Conservation (phyloP, 2,888 invertebrate genomes). For the Mythimna albipuncta region DNA sequence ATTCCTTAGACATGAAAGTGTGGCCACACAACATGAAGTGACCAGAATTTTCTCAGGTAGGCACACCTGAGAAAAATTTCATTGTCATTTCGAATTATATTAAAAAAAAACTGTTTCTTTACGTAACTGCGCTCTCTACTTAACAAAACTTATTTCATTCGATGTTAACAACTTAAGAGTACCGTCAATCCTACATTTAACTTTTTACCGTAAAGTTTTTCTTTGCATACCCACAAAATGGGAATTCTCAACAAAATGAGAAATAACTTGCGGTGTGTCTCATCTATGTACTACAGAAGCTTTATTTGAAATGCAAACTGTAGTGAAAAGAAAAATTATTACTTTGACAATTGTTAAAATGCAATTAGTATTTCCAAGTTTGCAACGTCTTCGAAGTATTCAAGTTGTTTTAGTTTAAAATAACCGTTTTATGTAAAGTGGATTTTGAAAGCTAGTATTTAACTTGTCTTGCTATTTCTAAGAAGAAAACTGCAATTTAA, state of each 20-base stretch:
- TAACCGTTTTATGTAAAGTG: slow-evolving; percentile 14
- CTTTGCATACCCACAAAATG: slow-evolving; percentile 21
- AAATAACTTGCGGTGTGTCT: slow-evolving; percentile 44
- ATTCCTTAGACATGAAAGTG: too few relatives aligned
- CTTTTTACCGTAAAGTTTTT: slow-evolving; percentile 3
- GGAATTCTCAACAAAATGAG: slow-evolving; percentile 48
- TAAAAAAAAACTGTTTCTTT: too few relatives aligned
- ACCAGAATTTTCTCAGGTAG: too few relatives aligned
- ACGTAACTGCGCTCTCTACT: not conserved
- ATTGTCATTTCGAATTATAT: not conserved
- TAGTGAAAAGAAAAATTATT: slow-evolving; percentile 36
- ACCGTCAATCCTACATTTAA: not conserved
- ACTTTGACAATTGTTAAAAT: slow-evolving; percentile 47
- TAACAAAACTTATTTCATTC: not conserved
- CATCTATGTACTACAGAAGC: slow-evolving; percentile 25
- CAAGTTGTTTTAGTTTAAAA: slow-evolving; percentile 20
- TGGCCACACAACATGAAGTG: too few relatives aligned
- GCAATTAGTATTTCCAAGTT: slow-evolving; percentile 50
- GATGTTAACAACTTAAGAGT: not conserved
- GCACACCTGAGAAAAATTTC: too few relatives aligned
- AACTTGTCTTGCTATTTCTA: slow-evolving; percentile 1
- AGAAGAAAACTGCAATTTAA: slow-evolving; percentile 10
- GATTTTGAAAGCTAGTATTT: slow-evolving; percentile 6
- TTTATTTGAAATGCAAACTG: slow-evolving; percentile 46
- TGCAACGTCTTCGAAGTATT: not conserved